Base-by-base conservation (phyloP, 1,140 invertebrate species). In the Arion vulgaris region DNA sequence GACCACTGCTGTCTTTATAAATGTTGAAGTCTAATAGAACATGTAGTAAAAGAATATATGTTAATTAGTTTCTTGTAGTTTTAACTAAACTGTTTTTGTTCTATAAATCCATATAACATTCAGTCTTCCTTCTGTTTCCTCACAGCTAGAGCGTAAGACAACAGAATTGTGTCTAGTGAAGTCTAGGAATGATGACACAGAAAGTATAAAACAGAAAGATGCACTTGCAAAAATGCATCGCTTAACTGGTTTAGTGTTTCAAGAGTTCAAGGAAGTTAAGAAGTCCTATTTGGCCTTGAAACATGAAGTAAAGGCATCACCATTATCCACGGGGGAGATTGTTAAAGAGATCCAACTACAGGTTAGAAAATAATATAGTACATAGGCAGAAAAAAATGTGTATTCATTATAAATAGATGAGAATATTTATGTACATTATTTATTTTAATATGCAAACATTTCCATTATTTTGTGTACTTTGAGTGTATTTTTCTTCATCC, bases 211-310 rank as follows among this genome's bases (percentile, higher is more conserved):
- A 28, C 9, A 53, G 39, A 75, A 75, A 9, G 73, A 45, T 9
- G 45, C 13, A 28, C 41, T 75, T 15, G 38, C 28, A 34, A 51
- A 19, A 17, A 11, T 32, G n/a, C 1, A 34, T 74, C 36, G 1
- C 39, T 23, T 41, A 9, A 41, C 39, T 39, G 38, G 26, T 26
- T 1, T 28, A 13, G 73, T 75, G 2, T 45, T 11, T 45, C 32
- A 39, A 45, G 45, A 45, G 5, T 75, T 75, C 34, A 2, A 28
- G 39, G 5, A 49, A 49, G 39, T 75, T 17, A 75, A 75, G 45
- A 34, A 28, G 23, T 17, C 73, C 7, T 53, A 75, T 34, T 19
- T 75, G 73, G 39, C 73, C 5, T 34, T 75, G 73, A 75, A 51
- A 51, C 5, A 51, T 15, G 73, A 75, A 49, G 45, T 51, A 13